Evolutionary conservation across 2,113 vertebrate genomes (phyloP).

Genomic region (Rhinichthys klamathensis): DNA sequence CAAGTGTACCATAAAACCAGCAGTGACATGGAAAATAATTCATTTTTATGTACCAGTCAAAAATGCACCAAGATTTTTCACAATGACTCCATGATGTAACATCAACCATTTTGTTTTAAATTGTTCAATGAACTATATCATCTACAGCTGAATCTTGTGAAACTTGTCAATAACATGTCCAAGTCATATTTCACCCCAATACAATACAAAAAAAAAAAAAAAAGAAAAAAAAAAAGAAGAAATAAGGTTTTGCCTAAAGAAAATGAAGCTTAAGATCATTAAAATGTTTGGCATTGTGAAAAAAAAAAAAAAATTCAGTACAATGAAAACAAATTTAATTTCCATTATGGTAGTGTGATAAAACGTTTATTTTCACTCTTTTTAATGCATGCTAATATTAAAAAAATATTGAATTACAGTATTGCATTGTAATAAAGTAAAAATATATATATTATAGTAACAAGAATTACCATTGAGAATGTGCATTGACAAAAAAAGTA

Average conservation of each 20-base stretch:
- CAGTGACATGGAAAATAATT: conserved; percentile 66
- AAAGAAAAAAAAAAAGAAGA: too few species aligned
- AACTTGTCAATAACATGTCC: neutral
- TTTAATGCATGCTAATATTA: neutral
- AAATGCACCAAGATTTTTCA: neutral
- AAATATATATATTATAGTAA: neutral
- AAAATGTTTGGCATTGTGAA: neutral
- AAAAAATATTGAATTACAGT: neutral
- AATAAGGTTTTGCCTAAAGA: neutral
- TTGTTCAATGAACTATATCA: neutral
- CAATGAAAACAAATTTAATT: neutral
- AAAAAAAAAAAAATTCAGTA: neutral
- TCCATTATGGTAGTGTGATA: neutral
- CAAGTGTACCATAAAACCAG: conserved; percentile 69
- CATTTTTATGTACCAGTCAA: conserved; percentile 61
- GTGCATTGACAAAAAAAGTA: neutral
- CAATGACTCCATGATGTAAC: conserved; percentile 18
- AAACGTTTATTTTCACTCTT: neutral
- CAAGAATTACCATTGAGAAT: neutral
- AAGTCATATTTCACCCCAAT: neutral
- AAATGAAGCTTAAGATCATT: neutral
- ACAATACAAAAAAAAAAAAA: neutral
- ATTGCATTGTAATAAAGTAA: neutral
- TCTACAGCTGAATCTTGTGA: neutral
- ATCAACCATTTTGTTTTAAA: conserved; percentile 10